Base-by-base conservation (phyloP, 92 coral and sea anemone genomes). In the Montipora capitata region DNA sequence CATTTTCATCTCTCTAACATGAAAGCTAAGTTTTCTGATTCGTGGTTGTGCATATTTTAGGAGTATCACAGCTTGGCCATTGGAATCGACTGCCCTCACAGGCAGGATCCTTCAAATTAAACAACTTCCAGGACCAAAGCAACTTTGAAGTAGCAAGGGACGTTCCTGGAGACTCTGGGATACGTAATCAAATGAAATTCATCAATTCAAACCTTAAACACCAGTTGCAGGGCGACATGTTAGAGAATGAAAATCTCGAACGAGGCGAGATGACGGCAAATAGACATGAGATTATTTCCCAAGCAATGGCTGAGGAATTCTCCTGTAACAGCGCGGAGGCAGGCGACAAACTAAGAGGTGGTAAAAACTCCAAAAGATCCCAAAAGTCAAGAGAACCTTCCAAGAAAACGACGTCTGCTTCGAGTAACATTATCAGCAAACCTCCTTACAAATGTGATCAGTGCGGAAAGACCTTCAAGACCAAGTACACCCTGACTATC, bases 391-490 rank as follows among this genome's bases (percentile, higher is more conserved):
- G 82, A 10, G 82, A 85, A 76, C 67, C 40, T 17, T 68, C 89
- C 45, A 75, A 85, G 54, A 85, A 66, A 65, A 52, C 40, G 66
- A 13, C 89, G 13, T 13, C 74, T 7, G 7, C 76, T 15, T 64
- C 10, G 52, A 56, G 61, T 39, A 48, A 12, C 8, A 5, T 61
- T n/a, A 54, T 81, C 2, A 86, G 17, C 38, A 94, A 91, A 78
- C 94, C 88, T 35, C 90, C 96, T 1, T 98, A 92, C 96, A 92
- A 91, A 84, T 98, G 99, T 75, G 90, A 87, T 54, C 99, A 98
- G 43, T 98, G 99, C 82, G 99, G 99, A 9, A 98, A 96, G 86
- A 90, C 93, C 18, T 98, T 98, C 93, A 98, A 98, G 85, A 98
- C 99, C 40, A 98, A 98, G 79, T 98, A 98, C 93, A 98, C 99